These are phyloP conservation scores for Drosophila borborema DNA, from an alignment of 2,888 invertebrate species.

Conservation along the genomic window DNA sequence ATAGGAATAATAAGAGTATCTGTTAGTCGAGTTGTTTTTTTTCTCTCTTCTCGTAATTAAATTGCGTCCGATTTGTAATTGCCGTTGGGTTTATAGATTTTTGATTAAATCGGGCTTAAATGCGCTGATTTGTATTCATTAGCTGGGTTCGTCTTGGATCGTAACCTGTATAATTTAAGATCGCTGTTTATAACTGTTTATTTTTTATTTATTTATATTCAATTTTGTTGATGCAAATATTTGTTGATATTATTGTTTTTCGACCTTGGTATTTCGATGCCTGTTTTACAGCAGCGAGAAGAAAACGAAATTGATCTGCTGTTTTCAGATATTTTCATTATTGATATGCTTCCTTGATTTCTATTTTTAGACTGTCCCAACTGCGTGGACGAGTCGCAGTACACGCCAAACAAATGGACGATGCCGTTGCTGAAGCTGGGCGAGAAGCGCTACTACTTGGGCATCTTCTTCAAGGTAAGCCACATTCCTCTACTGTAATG, in stretches of 20 bases:
- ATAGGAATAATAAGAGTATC: not conserved
- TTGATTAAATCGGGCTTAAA: conserved; percentile 1
- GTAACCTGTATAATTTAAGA: conserved; percentile 29
- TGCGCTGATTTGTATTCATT: conserved; percentile 8
- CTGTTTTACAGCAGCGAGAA: not conserved
- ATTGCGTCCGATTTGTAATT: conserved; percentile 1
- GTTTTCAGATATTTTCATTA: conserved; percentile 9
- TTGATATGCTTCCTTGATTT: conserved; percentile 27
- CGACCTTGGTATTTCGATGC: conserved; percentile 34
- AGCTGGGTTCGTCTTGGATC: not conserved
- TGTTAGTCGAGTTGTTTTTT: not conserved
- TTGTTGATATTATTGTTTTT: not conserved
- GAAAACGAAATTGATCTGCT: not conserved
- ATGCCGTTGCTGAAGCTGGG: conserved; percentile 95
- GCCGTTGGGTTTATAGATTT: not conserved
- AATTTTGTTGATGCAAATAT: not conserved
- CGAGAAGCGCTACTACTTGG: conserved; percentile 95
- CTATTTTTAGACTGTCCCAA: conserved; percentile 90
- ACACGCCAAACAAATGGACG: conserved; percentile 91
- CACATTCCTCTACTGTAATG: conserved; percentile 72
- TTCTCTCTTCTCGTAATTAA: not conserved
- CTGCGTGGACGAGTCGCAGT: conserved; percentile 91
- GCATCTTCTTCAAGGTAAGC: conserved; percentile 96
- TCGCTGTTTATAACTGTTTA: conserved; percentile 23
- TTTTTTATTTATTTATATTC: not conserved